These are phyloP conservation scores for Heteromormyrus szaboi DNA, from an alignment of 2,797 vertebrate genomes.

Conservation along the genomic window DNA sequence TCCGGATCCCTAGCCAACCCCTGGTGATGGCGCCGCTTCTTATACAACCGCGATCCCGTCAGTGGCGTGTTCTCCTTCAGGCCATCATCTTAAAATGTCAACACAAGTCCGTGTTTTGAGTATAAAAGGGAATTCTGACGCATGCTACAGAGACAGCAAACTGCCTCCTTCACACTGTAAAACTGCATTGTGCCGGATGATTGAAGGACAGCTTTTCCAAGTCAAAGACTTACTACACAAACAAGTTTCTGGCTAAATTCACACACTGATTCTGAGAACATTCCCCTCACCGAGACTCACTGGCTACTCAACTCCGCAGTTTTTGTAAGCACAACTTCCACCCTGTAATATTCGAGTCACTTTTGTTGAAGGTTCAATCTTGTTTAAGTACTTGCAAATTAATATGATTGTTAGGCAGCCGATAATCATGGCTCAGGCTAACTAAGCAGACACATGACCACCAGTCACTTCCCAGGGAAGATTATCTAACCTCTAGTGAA, in stretches of 20 bases:
- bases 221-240: neutral
- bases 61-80: neutral
- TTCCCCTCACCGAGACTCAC: neutral
- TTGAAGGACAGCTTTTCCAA: neutral
- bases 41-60: neutral
- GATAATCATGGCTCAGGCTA: neutral
- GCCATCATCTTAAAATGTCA: neutral
- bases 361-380: neutral
- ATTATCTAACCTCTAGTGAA: neutral
- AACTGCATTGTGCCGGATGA: neutral
- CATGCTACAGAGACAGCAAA: neutral
- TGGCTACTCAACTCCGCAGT: neutral
- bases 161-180: neutral
- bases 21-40: neutral
- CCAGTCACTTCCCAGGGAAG: neutral
- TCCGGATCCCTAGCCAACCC: neutral
- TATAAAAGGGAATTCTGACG: neutral
- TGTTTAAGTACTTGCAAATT: neutral
- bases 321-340: neutral
- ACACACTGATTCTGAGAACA: neutral
- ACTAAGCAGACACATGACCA: neutral
- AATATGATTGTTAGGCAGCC: neutral
- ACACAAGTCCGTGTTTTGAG: neutral
- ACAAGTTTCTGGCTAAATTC: neutral
- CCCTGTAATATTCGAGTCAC: neutral